Conservation (phyloP, 1,140 invertebrate species). For the Saccostrea glomerata region DNA sequence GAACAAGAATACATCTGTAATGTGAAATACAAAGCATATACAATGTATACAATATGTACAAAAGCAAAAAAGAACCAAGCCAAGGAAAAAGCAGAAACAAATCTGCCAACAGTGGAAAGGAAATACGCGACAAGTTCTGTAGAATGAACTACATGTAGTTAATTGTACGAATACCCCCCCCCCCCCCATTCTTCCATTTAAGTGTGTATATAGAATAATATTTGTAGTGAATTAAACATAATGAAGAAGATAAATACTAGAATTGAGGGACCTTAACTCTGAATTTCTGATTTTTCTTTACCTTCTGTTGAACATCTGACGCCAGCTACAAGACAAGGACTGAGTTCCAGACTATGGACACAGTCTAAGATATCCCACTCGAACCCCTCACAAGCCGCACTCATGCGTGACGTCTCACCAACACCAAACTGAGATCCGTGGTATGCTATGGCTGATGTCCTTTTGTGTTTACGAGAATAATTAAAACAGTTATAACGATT, state of each 20-base stretch:
- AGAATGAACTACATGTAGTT: too few species aligned
- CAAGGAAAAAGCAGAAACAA: too few species aligned
- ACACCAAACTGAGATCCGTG: not conserved
- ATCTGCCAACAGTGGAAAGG: too few species aligned
- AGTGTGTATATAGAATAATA: too few species aligned
- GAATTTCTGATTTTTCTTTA: not conserved
- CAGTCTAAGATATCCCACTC: slow-evolving; percentile 6
- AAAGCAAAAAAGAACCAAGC: too few species aligned
- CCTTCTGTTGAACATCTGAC: not conserved
- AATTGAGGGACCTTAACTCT: too few species aligned
- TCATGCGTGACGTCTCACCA: not conserved
- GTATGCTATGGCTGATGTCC: not conserved
- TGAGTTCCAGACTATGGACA: not conserved
- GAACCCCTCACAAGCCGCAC: not conserved
- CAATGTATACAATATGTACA: too few species aligned
- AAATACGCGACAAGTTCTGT: too few species aligned
- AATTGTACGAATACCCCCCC: not conserved
- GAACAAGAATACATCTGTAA: not conserved
- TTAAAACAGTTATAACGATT: too few species aligned
- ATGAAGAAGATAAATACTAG: too few species aligned
- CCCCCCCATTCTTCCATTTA: not conserved
- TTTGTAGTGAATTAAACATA: too few species aligned
- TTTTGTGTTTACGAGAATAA: not conserved
- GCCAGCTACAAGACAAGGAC: not conserved
- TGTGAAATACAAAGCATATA: not conserved